phyloP scores from a whole-genome alignment of 1,140 invertebrate genomes.

The Drosophila cardini region DNA sequence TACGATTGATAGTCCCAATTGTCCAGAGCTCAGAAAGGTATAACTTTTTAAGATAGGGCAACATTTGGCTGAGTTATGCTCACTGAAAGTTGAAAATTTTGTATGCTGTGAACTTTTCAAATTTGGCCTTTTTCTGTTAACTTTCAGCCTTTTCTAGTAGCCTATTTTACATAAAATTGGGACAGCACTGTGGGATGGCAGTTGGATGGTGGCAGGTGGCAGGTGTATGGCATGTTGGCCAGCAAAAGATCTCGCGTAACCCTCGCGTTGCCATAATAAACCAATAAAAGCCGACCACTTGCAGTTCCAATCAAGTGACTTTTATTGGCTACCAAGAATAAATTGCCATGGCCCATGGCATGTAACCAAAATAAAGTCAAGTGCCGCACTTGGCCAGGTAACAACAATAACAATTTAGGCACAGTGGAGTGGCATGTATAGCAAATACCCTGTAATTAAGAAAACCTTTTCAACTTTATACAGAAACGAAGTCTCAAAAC shows the following conservation, averaged over 20 bases:
- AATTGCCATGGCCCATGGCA: slow-evolving; percentile 72
- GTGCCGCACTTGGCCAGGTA: slow-evolving; percentile 49
- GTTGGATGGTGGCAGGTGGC: slow-evolving; percentile 21
- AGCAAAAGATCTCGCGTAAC: slow-evolving; percentile 12
- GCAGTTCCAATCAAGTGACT: slow-evolving; percentile 81
- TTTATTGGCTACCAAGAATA: slow-evolving; percentile 71
- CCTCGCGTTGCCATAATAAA: slow-evolving; percentile 73
- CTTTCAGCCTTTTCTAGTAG: no score
- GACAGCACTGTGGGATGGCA: background rate
- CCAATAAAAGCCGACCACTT: slow-evolving; percentile 75
- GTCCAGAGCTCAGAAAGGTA: no score
- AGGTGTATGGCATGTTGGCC: slow-evolving; percentile 13
- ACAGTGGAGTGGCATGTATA: background rate
- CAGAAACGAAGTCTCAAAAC: no score
- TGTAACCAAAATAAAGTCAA: slow-evolving; percentile 75
- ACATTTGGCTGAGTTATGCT: no score
- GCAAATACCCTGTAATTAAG: slow-evolving; percentile 1
- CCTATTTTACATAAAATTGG: no score
- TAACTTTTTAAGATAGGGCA: no score
- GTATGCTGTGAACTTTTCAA: no score
- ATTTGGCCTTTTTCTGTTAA: no score
- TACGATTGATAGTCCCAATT: no score
- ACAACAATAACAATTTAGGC: slow-evolving; percentile 26
- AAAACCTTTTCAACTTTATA: no score
- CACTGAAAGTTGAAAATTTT: no score